Base-by-base conservation (phyloP, 2,888 invertebrate genomes). In the Celastrina argiolus region DNA sequence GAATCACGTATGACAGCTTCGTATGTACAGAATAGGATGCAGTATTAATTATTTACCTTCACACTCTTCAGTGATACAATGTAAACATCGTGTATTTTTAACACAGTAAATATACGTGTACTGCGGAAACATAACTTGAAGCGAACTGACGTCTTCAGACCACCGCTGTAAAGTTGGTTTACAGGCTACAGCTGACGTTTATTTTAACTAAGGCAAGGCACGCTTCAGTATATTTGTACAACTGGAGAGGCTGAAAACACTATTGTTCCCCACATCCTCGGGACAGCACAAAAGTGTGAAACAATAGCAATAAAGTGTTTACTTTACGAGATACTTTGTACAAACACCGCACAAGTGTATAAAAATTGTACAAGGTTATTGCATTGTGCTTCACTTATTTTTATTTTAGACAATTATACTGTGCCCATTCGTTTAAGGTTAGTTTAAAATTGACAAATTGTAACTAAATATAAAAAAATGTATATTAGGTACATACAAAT, bases 211-310 rank as follows among this genome's bases (percentile, higher is more conserved):
- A 78, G 74, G 78, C 76, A 79, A 73, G 80, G 83, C 87, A 87
- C 86, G 80, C 85, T 85, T 83, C 78, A 73, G 71, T 70, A 70
- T 87, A 74, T 88, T 87, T 89, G 74, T 72, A 81, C 88, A 89
- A 80, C 72, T 89, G 72, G 58, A 63, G 61, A 64, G 66, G 68
- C 79, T 83, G 79, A 84, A 87, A 80, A 81, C 81, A 16, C 56
- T 56, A 66, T 67, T 67, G 63, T 67, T 61, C 51, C 26, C 45
- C 67, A 28, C 36, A 63, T 65, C 63, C 65, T 42, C 42, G 16
- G 18, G 41, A 28, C 26, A 31, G 31, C 5, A 51, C 14, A 22
- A 51, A 22, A 51, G 39, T 36, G 61, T 36, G 18, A 18, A 61
- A 61, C 61, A 61, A 59, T 36, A 36, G 61, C 39, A 61, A 61